Evolutionary conservation across 2,797 vertebrate species (phyloP).

Genomic region (Ataeniobius toweri): DNA sequence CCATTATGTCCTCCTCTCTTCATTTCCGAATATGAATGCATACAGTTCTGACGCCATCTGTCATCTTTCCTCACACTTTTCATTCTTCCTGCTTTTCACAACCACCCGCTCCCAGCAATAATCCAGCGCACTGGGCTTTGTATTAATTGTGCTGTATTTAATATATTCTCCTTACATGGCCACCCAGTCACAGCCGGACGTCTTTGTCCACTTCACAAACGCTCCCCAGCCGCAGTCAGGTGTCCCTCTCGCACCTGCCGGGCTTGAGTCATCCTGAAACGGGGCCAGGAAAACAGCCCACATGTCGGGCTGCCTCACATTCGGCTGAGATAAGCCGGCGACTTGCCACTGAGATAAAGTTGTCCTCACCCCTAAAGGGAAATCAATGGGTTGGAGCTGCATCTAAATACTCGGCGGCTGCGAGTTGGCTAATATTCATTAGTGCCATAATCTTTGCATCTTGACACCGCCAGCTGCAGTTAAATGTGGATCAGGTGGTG

Average conservation of each 20-base stretch:
- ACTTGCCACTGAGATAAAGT: constrained; percentile 69
- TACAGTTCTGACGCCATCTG: constrained; percentile 53
- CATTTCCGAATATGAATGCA: constrained; percentile 17
- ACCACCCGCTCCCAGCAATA: constrained; percentile 65
- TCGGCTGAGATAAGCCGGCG: constrained; percentile 48
- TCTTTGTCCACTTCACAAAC: constrained; percentile 50
- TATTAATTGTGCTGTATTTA: constrained; percentile 52
- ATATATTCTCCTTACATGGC: constrained; percentile 22
- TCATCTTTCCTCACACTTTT: constrained; percentile 33
- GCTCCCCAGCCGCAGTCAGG: constrained; percentile 39
- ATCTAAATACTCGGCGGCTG: constrained; percentile 55
- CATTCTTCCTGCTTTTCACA: constrained; percentile 22
- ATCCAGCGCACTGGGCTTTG: constrained; percentile 45
- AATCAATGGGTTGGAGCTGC: constrained; percentile 56
- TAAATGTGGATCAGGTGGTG: constrained; percentile 45
- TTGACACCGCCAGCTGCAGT: constrained; percentile 61
- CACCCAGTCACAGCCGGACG: constrained; percentile 51
- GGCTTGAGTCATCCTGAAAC: constrained; percentile 33
- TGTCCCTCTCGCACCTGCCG: constrained; percentile 49
- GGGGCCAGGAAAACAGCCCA: constrained; percentile 33
- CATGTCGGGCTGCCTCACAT: constrained; percentile 40
- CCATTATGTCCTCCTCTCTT: constrained; percentile 7
- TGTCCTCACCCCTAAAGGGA: constrained; percentile 61
- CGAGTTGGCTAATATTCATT: constrained; percentile 68
- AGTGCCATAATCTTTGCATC: constrained; percentile 64